Base-by-base conservation (phyloP, 2,888 invertebrate species). In the Thymelicus acteon region DNA sequence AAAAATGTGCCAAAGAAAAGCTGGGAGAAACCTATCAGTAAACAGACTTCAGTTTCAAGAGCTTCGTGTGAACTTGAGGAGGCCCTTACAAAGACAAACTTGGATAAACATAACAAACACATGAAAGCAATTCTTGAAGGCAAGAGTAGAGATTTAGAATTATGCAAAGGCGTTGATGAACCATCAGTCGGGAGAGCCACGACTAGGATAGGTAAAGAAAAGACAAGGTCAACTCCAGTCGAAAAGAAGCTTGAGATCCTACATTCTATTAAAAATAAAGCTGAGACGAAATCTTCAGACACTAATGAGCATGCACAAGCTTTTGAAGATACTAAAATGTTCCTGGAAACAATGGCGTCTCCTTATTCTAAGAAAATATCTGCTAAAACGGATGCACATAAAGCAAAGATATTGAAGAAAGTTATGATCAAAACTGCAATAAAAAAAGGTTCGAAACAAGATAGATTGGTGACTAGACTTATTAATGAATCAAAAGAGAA, bases 101-200 rank as follows among this genome's bases (percentile, higher is more conserved):
- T 84, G 0, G 74, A 80, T 37, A 73, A 72, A 15, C 76, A 78
- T 31, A 80, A 82, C 54, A 72, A 79, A 7, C 40, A 60, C 0
- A 31, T 74, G 15, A 71, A 73, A 24, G 54, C 57, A 37, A 31
- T 85, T 1, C 13, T 86, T 0, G 69, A 82, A 10, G 82, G 81
- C n/a, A 88, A 89, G 72, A 65, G 79, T 0, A 79, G 81, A 63
- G 85, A 84, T 72, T 79, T 90, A 7, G 80, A 85, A 48, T 74
- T 80, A 3, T 90, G 87, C 67, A 87, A 88, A 76, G 88, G 83
- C 62, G 15, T 83, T 6, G 85, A 89, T 12, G 87, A 89, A 19
- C 74, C 75, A 0, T 81, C 88, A 0, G 12, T 82, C 0, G 90
- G 90, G 0, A 78, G 88, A 70, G 89, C 76, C 0, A 74, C 61